Base-by-base conservation (phyloP, 2,113 vertebrate genomes). In the Pyxicephalus adspersus region DNA sequence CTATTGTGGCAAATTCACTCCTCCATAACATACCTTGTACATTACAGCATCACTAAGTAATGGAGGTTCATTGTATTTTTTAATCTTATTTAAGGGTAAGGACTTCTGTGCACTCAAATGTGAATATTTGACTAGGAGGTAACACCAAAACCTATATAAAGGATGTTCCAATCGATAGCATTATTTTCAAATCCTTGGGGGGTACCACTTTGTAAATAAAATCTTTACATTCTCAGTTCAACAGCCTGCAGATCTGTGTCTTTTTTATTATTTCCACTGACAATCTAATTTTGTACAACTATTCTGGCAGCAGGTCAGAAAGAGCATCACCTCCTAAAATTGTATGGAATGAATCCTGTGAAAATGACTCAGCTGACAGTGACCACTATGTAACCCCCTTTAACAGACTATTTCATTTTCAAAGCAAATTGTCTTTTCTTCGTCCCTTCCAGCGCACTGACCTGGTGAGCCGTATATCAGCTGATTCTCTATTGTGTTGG, bases 361-460 rank as follows among this genome's bases (percentile, higher is more conserved):
- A 72, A 71, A 19, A 26, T n/a, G 17, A 72, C 8, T n/a, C 22
- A n/a, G 58, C 58, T 15, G 58, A 61, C 58, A 64, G 5, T 73
- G 71, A 66, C 80, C 70, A 75, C 29, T 75, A 22, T 65, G 63
- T 82, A 75, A 75, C 70, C 80, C 60, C 55, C 54, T 20, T n/a
- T 23, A 25, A 58, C 28, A 78, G 52, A 68, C 55, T 58, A 60
- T 29, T 55, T 74, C 20, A 74, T 60, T 29, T 38, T 60, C 54
- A 38, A 20, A 31, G 34, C 70, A 68, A 79, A 79, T 45, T 70
- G 65, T 17, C 77, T 79, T 57, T 73, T 67, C 63, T 28, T 64
- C 58, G 29, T 51, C 28, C 25, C n/a, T 58, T 65, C 22, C 38
- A 50, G 70, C 19, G 50, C 29, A 57, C 7, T 82, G 80, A 82